Base-by-base conservation (phyloP, 2,797 vertebrate genomes). In the Echeneis naucrates region DNA sequence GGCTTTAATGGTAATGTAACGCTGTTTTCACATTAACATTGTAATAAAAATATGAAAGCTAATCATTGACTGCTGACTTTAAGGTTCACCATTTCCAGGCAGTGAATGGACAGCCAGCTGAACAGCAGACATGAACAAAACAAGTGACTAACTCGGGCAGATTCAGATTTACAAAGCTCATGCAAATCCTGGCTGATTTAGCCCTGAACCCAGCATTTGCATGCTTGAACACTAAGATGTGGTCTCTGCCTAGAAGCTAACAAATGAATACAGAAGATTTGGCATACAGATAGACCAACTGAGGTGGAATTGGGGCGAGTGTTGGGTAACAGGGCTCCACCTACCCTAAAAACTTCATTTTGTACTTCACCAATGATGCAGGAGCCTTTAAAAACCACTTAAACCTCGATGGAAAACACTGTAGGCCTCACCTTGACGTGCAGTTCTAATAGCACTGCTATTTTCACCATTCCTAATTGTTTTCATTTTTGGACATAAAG, bases 131-230 rank as follows among this genome's bases (percentile, higher is more conserved):
- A 32, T 8, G 19, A 12, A 32, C 3, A 14, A 17, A 27, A 13
- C 16, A 26, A 54, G 33, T 17, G 47, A 33, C 24, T 11, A 42
- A 72, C 48, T 17, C 70, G 35, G 4, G 55, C 40, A 42, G 38
- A 77, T 16, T 60, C 66, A 44, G 70, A 35, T 77, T 81, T 77
- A 77, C 78, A 87, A 88, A 83, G 55, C 54, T 71, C 12, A 89
- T 82, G 82, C 78, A 90, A 87, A 88, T 80, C 11, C 35, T 68
- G 63, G 58, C 23, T 40, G 67, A 65, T 38, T 37, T 35, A 4
- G 1, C 38, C 59, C 47, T 45, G 6, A 3, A 6, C 21, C 21
- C 9, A n/a, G 37, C n/a, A 9, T 35, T n/a, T 27, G 12, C 14
- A 45, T 38, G 58, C 52, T 61, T 13, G 44, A 33, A 65, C 30